Conservation (phyloP, 2,888 invertebrate genomes). For the Parascotia fuliginaria region DNA sequence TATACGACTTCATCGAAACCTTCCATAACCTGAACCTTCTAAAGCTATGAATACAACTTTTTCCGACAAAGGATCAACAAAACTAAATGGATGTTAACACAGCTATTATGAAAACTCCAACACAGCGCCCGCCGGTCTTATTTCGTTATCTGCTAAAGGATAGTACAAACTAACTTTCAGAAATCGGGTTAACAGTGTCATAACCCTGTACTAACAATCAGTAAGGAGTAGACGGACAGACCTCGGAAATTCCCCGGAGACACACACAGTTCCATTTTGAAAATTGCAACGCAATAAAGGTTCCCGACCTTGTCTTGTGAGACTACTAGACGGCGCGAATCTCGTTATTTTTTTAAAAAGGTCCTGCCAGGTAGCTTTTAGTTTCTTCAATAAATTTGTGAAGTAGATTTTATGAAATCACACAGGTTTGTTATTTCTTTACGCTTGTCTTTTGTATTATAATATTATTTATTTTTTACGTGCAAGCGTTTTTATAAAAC, state of each 20-base stretch:
- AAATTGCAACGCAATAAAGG: slow-evolving; percentile 70
- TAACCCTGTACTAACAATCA: slow-evolving; percentile 63
- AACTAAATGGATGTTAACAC: not conserved
- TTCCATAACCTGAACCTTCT: too few relatives aligned
- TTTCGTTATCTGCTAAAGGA: slow-evolving; percentile 22
- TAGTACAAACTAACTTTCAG: slow-evolving; percentile 48
- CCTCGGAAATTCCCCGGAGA: slow-evolving; percentile 46
- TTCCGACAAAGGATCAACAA: not conserved
- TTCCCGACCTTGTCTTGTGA: slow-evolving; percentile 46
- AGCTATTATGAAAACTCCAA: slow-evolving; percentile 2
- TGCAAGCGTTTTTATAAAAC: too few relatives aligned
- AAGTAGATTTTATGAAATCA: not conserved
- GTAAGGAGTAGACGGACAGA: slow-evolving; percentile 55
- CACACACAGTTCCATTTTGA: slow-evolving; percentile 63
- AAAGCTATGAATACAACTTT: too few relatives aligned
- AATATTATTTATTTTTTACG: not conserved
- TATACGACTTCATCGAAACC: too few relatives aligned
- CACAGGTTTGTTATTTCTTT: not conserved
- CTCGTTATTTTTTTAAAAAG: slow-evolving; percentile 48
- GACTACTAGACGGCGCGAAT: slow-evolving; percentile 35
- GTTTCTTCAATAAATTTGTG: slow-evolving; percentile 32
- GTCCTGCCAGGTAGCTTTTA: slow-evolving; percentile 36
- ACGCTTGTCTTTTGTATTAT: not conserved
- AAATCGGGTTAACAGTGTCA: slow-evolving; percentile 67
- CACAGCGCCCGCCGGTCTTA: slow-evolving; percentile 17